Conservation (phyloP, 2,797 vertebrate genomes). For the Clangula hyemalis region DNA sequence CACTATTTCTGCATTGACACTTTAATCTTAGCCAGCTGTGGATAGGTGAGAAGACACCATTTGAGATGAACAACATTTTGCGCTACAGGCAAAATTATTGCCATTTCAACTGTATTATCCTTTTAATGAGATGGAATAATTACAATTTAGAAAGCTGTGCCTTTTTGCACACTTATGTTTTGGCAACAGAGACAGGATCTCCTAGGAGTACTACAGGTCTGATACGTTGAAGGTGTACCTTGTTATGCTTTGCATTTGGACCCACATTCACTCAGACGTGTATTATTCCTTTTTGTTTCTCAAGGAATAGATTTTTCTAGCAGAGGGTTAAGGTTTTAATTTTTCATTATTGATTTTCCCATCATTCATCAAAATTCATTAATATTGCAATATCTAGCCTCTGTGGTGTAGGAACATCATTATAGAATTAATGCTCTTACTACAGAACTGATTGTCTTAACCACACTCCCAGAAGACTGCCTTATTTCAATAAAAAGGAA, state of each 20-base stretch:
- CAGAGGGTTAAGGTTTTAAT: neutral
- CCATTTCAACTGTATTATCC: neutral
- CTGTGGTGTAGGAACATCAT: neutral
- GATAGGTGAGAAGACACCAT: neutral
- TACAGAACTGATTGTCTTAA: neutral
- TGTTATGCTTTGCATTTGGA: neutral
- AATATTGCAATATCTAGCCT: slow-evolving; percentile 9
- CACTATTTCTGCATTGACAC: neutral
- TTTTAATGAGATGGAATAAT: neutral
- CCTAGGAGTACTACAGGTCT: neutral
- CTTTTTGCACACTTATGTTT: neutral
- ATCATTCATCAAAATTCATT: slow-evolving; percentile 23
- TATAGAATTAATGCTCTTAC: neutral
- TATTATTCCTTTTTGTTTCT: neutral
- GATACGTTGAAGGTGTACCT: neutral
- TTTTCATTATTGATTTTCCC: slow-evolving; percentile 16
- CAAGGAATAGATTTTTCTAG: neutral
- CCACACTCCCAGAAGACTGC: neutral
- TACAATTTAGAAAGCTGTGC: neutral
- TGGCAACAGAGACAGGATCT: neutral
- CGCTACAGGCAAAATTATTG: neutral
- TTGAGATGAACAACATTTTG: neutral
- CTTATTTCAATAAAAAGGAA: neutral
- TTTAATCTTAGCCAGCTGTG: neutral
- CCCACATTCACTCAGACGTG: neutral